Conservation (phyloP, 1,140 invertebrate species). For the Aphidius ervi region DNA sequence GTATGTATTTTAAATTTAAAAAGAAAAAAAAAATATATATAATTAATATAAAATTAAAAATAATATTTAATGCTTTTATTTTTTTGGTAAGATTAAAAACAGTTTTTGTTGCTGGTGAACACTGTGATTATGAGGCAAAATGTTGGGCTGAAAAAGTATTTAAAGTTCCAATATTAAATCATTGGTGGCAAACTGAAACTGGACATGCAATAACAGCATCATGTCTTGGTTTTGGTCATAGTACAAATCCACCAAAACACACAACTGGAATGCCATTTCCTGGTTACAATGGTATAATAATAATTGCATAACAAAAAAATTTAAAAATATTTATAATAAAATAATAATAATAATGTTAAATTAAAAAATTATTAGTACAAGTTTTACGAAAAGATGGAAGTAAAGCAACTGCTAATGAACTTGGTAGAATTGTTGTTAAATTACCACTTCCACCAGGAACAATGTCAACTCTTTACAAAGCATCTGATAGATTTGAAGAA, state of each 20-base stretch:
- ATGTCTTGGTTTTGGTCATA: constrained; percentile 72
- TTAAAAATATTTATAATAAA: background rate
- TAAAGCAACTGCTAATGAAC: constrained; percentile 63
- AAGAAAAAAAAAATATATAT: no score
- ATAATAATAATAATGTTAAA: background rate
- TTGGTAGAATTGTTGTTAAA: constrained; percentile 81
- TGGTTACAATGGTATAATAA: constrained; percentile 74
- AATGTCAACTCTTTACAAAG: constrained; percentile 75
- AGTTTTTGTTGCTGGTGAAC: constrained; percentile 89
- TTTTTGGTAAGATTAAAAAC: constrained; percentile 60
- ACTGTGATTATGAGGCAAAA: constrained; percentile 89
- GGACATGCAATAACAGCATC: constrained; percentile 84
- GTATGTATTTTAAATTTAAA: constrained; percentile 39
- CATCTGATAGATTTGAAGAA: constrained; percentile 76
- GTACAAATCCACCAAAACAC: constrained; percentile 62
- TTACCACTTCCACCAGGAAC: constrained; percentile 84
- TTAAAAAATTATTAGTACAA: background rate
- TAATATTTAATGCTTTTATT: background rate
- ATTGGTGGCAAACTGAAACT: constrained; percentile 97
- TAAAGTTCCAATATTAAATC: constrained; percentile 81
- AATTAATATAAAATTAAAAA: no score
- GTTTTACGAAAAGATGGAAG: constrained; percentile 64
- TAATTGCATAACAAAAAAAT: background rate
- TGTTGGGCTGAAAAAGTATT: constrained; percentile 78
- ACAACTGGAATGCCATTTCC: constrained; percentile 73